phyloP scores from a whole-genome alignment of 2,113 vertebrate genomes.

The Copsychus sechellarum region DNA sequence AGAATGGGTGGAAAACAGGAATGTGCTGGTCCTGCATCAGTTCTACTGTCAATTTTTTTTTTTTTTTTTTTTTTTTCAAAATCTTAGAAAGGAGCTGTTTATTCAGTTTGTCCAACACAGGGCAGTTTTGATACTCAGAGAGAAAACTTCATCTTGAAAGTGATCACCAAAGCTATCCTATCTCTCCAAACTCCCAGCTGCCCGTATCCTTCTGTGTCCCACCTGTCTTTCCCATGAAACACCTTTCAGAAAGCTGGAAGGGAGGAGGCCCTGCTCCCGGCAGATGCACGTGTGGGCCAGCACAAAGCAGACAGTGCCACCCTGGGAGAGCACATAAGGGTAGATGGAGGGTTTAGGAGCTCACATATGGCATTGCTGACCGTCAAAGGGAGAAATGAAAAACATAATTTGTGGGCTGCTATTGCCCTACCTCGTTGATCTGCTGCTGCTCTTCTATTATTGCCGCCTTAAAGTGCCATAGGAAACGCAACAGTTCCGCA shows the following conservation, averaged over 20 bases:
- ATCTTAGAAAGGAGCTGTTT: no score
- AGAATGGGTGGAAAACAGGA: no score
- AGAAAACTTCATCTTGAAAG: neutral
- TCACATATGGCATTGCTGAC: neutral
- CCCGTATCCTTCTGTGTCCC: fast-evolving
- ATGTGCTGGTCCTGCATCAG: no score
- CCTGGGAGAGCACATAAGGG: neutral
- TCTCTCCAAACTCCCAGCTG: fast-evolving
- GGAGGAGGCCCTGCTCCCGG: neutral
- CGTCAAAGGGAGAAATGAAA: neutral
- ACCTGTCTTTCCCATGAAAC: neutral
- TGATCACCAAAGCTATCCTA: neutral
- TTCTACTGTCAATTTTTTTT: no score
- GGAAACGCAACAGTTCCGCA: neutral
- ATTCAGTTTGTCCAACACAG: no score
- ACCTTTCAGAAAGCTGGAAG: neutral
- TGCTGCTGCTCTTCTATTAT: neutral
- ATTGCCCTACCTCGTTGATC: fast-evolving
- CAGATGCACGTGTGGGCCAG: neutral
- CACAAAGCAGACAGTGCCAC: neutral
- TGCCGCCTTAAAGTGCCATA: fast-evolving
- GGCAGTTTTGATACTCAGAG: neutral
- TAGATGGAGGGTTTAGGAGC: neutral
- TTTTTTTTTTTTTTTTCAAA: no score
- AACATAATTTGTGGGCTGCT: neutral